Evolutionary conservation across 2,888 invertebrate species (phyloP).

Genomic region (Plagiodera versicolora): DNA sequence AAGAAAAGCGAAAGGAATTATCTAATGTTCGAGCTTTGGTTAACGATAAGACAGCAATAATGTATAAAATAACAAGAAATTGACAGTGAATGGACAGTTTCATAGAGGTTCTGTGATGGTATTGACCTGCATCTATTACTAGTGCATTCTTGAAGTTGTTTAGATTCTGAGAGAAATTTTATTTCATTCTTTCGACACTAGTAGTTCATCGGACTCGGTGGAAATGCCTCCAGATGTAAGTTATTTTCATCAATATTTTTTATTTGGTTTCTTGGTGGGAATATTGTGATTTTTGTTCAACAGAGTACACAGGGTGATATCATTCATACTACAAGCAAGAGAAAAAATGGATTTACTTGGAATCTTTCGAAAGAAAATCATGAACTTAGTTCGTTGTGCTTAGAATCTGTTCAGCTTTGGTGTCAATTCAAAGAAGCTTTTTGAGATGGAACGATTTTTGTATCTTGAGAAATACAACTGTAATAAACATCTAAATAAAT

Average conservation of each 20-base stretch:
- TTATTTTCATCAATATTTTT: background rate
- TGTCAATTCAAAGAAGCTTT: too few relatives aligned
- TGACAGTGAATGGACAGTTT: conserved; percentile 6
- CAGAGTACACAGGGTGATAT: too few relatives aligned
- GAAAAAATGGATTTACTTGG: too few relatives aligned
- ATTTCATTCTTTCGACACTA: background rate
- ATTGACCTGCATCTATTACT: background rate
- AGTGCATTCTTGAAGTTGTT: background rate
- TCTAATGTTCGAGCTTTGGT: conserved; percentile 10
- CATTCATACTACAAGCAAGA: too few relatives aligned
- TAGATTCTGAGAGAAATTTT: background rate
- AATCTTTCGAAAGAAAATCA: too few relatives aligned
- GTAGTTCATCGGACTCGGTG: background rate
- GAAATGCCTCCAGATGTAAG: conserved; percentile 24
- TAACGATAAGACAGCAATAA: conserved; percentile 10
- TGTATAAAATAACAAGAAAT: conserved; percentile 11
- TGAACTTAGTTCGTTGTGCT: too few relatives aligned
- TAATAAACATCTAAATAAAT: too few relatives aligned
- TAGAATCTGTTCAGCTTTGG: too few relatives aligned
- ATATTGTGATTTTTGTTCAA: too few relatives aligned
- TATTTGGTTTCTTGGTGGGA: too few relatives aligned
- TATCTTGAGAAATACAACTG: too few relatives aligned
- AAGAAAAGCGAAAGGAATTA: conserved; percentile 16
- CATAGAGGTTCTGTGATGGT: background rate
- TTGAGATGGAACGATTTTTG: too few relatives aligned